A percentile compares a stretch with the other conserved stretches of the same genome.
Conservation (phyloP, 2,113 vertebrate species). For the Spea bombifrons region DNA sequence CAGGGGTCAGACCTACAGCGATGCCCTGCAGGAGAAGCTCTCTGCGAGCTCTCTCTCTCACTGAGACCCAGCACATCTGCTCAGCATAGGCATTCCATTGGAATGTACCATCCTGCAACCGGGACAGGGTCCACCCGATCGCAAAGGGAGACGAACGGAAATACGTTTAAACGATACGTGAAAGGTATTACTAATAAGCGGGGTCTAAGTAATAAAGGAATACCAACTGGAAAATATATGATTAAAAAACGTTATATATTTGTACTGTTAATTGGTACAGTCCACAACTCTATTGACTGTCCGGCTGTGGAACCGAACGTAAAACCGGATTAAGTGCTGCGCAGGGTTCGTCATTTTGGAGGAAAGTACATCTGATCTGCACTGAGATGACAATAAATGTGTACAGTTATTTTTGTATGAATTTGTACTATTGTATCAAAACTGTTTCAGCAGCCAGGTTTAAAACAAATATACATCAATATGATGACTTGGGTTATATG, state of each 20-base stretch:
- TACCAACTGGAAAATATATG: background rate
- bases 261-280: conserved; percentile 1
- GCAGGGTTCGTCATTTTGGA: background rate
- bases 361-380: background rate
- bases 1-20: background rate
- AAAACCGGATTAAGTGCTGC: background rate
- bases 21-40: background rate
- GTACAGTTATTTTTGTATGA: background rate
- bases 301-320: background rate
- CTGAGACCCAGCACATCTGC: background rate
- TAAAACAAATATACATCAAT: too few species aligned
- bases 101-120: conserved; percentile 18
- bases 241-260: background rate
- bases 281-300: background rate
- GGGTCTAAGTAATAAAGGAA: background rate
- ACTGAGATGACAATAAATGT: background rate
- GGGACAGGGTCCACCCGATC: background rate
- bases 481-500: too few species aligned
- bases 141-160: background rate
- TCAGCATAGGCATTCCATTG: conserved; percentile 29
- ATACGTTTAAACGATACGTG: background rate
- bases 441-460: too few species aligned
- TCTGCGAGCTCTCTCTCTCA: background rate
- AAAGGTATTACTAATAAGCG: background rate
- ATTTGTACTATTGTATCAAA: too few species aligned